Base-by-base conservation (phyloP, 2,888 invertebrate species). In the Microctonus brassicae region DNA sequence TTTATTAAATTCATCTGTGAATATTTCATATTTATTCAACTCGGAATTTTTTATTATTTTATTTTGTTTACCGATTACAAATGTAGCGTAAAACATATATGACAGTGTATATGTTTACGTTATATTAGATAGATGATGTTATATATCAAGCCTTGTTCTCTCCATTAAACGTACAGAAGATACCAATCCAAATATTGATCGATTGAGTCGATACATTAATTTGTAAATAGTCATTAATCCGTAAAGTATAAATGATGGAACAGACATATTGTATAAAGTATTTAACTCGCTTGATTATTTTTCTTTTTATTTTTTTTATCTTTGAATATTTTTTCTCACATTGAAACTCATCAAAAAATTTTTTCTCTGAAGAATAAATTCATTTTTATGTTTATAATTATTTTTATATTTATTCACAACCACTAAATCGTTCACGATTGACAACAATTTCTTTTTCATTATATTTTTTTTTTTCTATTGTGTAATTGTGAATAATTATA, bases 351-450 rank as follows among this genome's bases (percentile, higher is more conserved):
- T 73, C 52, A 65, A 71, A 70, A 74, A 69, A 6, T 72, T 29
- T 29, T 29, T 29, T 29, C 29, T 29, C 29, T 29, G 4, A 29
- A 3, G 7, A 29, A 5, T 29, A 72, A 73, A 75, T 74, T 76
- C 29, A 9, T 13, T 7, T 58, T 17, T 9, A 24, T 22, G 22
- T 36, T 39, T 10, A 55, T 42, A 63, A 47, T 24, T 47, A 33
- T 20, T 11, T 67, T 39, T 58, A 83, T 81, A 81, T 80, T 83
- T 82, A 84, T 76, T 84, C 84, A 84, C 84, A 84, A 84, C 83
- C 84, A 83, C 80, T 80, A 83, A 82, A 84, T 84, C 83, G 84
- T 81, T 82, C 83, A 79, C 82, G 81, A 80, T 80, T 75, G 76
- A 73, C 71, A 74, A 74, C 68, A 73, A 72, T 66, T 55, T 34